Conservation (phyloP, 2,888 invertebrate genomes). For the Lithophane socia region DNA sequence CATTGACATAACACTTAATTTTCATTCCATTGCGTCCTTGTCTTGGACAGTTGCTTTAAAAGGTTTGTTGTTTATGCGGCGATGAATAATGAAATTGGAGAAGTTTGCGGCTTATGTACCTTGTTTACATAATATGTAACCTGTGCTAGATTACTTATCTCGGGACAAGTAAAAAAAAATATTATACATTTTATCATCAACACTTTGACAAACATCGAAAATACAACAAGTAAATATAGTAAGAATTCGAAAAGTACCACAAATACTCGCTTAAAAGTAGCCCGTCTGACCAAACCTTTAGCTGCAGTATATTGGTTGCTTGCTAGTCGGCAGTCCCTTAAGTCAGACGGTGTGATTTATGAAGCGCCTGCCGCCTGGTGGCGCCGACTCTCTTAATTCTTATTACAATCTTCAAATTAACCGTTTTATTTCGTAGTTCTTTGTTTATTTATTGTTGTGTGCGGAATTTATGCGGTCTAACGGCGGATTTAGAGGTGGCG, state of each 20-base stretch:
- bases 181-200: background rate
- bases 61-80: slow-evolving; percentile 22
- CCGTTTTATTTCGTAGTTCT: slow-evolving; percentile 69
- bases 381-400: slow-evolving; percentile 75
- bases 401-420: slow-evolving; percentile 74
- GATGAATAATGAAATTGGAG: slow-evolving; percentile 25
- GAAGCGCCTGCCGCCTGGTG: slow-evolving; percentile 69
- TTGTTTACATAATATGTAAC: slow-evolving; percentile 24
- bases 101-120: background rate
- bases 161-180: background rate
- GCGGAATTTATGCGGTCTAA: slow-evolving; percentile 61
- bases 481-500: slow-evolving; percentile 33
- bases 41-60: slow-evolving; percentile 23
- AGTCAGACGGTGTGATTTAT: slow-evolving; percentile 77
- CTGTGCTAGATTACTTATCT: background rate
- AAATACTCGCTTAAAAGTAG: slow-evolving; percentile 17
- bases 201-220: background rate
- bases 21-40: slow-evolving; percentile 57
- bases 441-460: slow-evolving; percentile 59
- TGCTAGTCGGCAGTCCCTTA: slow-evolving; percentile 61
- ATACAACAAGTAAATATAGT: background rate
- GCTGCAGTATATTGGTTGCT: slow-evolving; percentile 45
- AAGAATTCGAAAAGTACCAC: background rate
- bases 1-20: slow-evolving; percentile 55
- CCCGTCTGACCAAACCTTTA: slow-evolving; percentile 41